Percentiles rank a stretch among this genome's conserved stretches.
phyloP scores from a whole-genome alignment of 2,113 vertebrate species.

The Tachysurus vachellii region DNA sequence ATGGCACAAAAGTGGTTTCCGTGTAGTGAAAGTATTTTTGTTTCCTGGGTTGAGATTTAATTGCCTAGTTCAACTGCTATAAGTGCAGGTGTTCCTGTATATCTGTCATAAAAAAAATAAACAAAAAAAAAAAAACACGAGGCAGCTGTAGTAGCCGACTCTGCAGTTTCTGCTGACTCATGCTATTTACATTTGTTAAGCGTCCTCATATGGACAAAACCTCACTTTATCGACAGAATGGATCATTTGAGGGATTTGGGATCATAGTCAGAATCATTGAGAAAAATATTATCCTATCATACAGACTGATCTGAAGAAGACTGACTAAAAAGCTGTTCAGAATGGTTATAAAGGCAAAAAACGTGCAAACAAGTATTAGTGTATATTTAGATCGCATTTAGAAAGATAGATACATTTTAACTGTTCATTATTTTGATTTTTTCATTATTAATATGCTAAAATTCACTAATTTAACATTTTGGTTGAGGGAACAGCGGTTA shows the following conservation, averaged over 20 bases:
- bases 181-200: slow-evolving; percentile 26
- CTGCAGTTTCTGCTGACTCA: slow-evolving; percentile 31
- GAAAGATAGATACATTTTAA: not conserved
- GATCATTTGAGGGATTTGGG: not conserved
- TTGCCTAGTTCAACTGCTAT: slow-evolving; percentile 27
- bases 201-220: not conserved
- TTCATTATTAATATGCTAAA: not conserved
- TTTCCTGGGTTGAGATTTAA: slow-evolving; percentile 32
- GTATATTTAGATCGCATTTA: not conserved
- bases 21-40: not conserved
- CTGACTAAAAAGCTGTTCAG: not conserved
- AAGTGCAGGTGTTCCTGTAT: slow-evolving; percentile 34
- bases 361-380: not conserved
- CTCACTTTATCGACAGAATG: not conserved
- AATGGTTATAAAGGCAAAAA: not conserved
- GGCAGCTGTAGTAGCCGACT: slow-evolving; percentile 8
- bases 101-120: slow-evolving; percentile 9
- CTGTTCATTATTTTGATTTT: not conserved
- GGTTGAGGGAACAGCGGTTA: not conserved
- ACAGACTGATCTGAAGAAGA: not conserved
- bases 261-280: not conserved
- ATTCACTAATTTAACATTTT: not conserved
- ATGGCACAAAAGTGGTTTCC: slow-evolving; percentile 15
- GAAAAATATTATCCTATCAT: not conserved
- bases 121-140: not conserved